Base-by-base conservation (phyloP, 2,888 invertebrate species). In the Aphodius sticticus region DNA sequence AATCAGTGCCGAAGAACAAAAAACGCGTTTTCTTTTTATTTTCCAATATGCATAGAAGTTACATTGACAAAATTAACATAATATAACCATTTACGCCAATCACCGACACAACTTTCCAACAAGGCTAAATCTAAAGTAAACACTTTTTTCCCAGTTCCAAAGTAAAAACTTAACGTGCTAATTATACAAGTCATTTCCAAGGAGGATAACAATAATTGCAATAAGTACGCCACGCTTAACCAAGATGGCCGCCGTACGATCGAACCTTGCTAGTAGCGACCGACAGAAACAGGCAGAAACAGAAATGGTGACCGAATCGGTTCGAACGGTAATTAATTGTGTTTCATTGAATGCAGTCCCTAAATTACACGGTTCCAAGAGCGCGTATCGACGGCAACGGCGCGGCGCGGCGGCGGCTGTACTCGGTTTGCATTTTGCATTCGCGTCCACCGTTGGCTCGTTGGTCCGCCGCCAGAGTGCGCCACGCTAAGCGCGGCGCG, bases 301-400 rank as follows among this genome's bases (percentile, higher is more conserved):
- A 53, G 53, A 53, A 53, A 53, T 53, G 53, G 53, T 53, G 4
- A 53, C 53, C 53, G 53, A 53, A 53, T 53, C 76, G 76, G 76
- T 69, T 53, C 53, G 53, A 53, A 53, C 12, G 53, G 53, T 79
- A 77, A 79, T 79, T 79, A 79, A 79, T 79, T 79, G 79, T 79
- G 75, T 77, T 79, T 79, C 77, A 79, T 79, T 79, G 79, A 79
- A 79, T 79, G 79, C 77, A 77, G 79, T 79, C 77, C 75, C 79
- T 77, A 79, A 79, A 79, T 79, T 79, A 79, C 75, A 79, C 75
- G 77, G 75, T 77, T 77, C 79, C 53, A 53, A 53, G 53, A 53
- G 53, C 35, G 78, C 78, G 35, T 72, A 69, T 69, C 74, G 72
- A 69, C 74, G 74, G 78, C 78, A 37, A 16, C 71, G 77, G 69